A percentile compares a stretch with the other conserved stretches of the same genome.
Conservation (phyloP, 2,797 vertebrate genomes). For the Anguilla pacifica region DNA sequence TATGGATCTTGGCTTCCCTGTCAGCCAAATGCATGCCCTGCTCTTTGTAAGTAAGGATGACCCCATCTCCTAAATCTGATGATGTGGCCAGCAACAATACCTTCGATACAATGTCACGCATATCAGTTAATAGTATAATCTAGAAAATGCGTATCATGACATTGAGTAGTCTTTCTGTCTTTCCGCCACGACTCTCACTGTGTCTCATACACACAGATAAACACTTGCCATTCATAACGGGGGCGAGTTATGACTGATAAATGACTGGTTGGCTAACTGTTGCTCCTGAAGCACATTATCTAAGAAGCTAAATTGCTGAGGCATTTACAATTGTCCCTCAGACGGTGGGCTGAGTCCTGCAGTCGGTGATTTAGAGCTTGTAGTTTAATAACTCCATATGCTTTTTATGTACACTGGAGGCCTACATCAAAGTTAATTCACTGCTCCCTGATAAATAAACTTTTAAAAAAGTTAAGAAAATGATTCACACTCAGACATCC, state of each 20-base stretch:
- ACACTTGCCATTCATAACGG: conserved; percentile 35
- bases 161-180: background rate
- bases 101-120: no score
- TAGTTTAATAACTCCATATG: conserved; percentile 41
- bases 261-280: conserved; percentile 50
- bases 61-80: no score
- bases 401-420: conserved; percentile 50
- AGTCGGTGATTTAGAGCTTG: conserved; percentile 53
- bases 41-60: no score
- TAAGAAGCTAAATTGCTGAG: conserved; percentile 53
- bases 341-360: conserved; percentile 33
- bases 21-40: no score
- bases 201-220: conserved; percentile 3
- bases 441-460: conserved; percentile 47
- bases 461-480: conserved; percentile 38
- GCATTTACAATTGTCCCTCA: conserved; percentile 29
- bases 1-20: no score
- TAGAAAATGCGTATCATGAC: background rate
- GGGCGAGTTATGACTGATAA: conserved; percentile 47
- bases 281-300: conserved; percentile 56
- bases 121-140: no score
- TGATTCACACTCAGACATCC: conserved; percentile 47
- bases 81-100: no score
- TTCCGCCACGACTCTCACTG: background rate
- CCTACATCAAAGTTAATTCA: conserved; percentile 58